These are phyloP conservation scores for Phalacrocorax carbo DNA, from an alignment of 2,113 vertebrate genomes.

Conservation along the genomic window DNA sequence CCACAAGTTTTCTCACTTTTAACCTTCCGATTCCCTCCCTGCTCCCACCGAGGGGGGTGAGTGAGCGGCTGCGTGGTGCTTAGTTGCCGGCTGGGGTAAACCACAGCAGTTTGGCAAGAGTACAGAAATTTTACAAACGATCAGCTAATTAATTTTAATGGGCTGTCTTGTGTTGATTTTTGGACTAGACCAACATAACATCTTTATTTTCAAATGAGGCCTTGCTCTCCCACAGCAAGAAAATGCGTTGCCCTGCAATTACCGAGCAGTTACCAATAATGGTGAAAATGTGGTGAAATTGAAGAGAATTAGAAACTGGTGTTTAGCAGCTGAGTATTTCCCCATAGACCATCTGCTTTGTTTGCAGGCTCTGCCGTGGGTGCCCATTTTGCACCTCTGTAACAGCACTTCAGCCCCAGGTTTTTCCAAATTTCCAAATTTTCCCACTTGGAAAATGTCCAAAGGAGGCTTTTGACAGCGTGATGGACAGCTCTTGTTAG, in stretches of 20 bases:
- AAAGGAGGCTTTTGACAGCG: neutral
- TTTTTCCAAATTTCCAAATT: neutral
- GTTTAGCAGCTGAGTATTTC: neutral
- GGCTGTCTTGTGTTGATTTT: neutral
- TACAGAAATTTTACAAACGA: neutral
- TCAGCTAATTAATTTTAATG: neutral
- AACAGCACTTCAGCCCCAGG: neutral
- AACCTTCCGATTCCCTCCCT: no score
- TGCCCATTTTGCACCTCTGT: neutral
- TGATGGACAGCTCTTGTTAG: neutral
- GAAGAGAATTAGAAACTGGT: neutral
- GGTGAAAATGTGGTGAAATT: neutral
- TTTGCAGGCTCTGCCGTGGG: neutral
- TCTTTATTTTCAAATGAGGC: neutral
- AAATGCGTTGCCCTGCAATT: neutral
- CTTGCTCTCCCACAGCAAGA: neutral
- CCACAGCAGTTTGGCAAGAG: neutral
- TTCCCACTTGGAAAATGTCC: neutral
- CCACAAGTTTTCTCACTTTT: no score
- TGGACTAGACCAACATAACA: neutral
- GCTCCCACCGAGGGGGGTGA: no score
- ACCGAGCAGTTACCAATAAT: neutral
- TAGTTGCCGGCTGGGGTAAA: no score
- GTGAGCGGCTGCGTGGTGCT: no score
- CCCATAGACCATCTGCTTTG: neutral